Evolutionary conservation across 2,888 invertebrate species (phyloP).

Genomic region (Atrina japonica): DNA sequence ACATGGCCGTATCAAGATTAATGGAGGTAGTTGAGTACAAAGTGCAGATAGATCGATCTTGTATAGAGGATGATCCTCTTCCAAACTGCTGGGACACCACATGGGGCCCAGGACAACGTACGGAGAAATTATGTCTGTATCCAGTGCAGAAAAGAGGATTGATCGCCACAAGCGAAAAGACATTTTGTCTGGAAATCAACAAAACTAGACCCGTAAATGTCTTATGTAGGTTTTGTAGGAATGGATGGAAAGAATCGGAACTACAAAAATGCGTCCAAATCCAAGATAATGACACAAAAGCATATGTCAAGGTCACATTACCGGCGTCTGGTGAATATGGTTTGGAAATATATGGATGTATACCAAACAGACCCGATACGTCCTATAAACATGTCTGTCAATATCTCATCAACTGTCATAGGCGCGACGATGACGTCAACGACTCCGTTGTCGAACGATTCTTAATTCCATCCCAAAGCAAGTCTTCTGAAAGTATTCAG

Average conservation of each 20-base stretch:
- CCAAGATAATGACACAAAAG: constrained; percentile 39
- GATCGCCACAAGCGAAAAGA: constrained; percentile 34
- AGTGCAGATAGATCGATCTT: constrained; percentile 54
- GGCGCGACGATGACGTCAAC: constrained; percentile 34
- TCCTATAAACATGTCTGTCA: constrained; percentile 57
- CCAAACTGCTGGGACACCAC: constrained; percentile 57
- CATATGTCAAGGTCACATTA: constrained; percentile 40
- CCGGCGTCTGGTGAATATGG: constrained; percentile 63
- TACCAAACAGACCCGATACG: constrained; percentile 46
- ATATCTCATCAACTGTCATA: constrained; percentile 52
- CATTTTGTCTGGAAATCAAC: constrained; percentile 39
- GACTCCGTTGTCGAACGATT: constrained; percentile 25
- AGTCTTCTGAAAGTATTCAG: neutral
- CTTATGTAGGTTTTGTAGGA: constrained; percentile 25
- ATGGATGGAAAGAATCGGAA: constrained; percentile 38
- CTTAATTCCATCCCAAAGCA: constrained; percentile 1
- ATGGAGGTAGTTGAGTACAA: constrained; percentile 61
- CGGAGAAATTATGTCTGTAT: constrained; percentile 38
- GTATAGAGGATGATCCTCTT: constrained; percentile 57
- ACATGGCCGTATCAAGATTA: constrained; percentile 46
- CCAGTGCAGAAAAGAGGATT: constrained; percentile 35
- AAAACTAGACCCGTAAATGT: constrained; percentile 43
- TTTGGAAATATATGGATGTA: constrained; percentile 53
- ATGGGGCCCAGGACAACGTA: constrained; percentile 57
- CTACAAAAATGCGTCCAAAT: constrained; percentile 38